These are phyloP conservation scores for Drosophila cognata DNA, from an alignment of 2,888 invertebrate genomes.

Conservation along the genomic window DNA sequence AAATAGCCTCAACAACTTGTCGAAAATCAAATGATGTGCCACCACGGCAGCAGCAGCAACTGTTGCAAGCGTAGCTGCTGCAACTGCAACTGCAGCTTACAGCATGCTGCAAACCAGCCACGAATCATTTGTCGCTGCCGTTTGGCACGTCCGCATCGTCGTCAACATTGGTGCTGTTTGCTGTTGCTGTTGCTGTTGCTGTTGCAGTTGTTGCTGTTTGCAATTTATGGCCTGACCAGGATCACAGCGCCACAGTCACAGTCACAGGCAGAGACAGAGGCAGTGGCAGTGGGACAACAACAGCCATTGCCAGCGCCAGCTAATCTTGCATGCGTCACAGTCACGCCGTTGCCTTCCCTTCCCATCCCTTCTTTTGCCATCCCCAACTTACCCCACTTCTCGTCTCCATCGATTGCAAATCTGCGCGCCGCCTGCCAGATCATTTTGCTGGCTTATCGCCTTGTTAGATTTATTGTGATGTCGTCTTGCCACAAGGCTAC, in stretches of 20 bases:
- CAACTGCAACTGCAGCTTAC: slow-evolving; percentile 19
- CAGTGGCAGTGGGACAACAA: not conserved
- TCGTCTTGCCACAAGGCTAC: slow-evolving; percentile 53
- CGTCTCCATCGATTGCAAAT: slow-evolving; percentile 48
- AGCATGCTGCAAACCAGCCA: slow-evolving; percentile 57
- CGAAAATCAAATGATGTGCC: slow-evolving; percentile 80
- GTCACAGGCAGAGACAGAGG: slow-evolving; percentile 20
- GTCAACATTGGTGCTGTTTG: slow-evolving; percentile 38
- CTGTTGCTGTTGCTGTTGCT: slow-evolving; percentile 33
- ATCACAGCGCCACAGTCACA: slow-evolving; percentile 71
- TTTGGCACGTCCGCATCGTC: slow-evolving; percentile 77
- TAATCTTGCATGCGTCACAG: slow-evolving; percentile 80
- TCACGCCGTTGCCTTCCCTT: slow-evolving; percentile 49
- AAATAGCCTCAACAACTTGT: slow-evolving; percentile 79
- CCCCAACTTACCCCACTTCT: not conserved
- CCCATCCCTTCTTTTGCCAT: too few relatives aligned
- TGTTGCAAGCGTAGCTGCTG: slow-evolving; percentile 13
- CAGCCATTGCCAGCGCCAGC: slow-evolving; percentile 67
- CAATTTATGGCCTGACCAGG: slow-evolving; percentile 78
- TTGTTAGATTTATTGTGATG: slow-evolving; percentile 76
- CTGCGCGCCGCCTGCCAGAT: slow-evolving; percentile 30
- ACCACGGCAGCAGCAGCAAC: slow-evolving; percentile 51
- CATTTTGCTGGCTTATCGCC: slow-evolving; percentile 61
- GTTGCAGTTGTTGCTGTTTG: slow-evolving; percentile 30
- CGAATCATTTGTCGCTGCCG: slow-evolving; percentile 77